These are phyloP conservation scores for Horisme vitalbata DNA, from an alignment of 2,888 invertebrate species.

Conservation along the genomic window DNA sequence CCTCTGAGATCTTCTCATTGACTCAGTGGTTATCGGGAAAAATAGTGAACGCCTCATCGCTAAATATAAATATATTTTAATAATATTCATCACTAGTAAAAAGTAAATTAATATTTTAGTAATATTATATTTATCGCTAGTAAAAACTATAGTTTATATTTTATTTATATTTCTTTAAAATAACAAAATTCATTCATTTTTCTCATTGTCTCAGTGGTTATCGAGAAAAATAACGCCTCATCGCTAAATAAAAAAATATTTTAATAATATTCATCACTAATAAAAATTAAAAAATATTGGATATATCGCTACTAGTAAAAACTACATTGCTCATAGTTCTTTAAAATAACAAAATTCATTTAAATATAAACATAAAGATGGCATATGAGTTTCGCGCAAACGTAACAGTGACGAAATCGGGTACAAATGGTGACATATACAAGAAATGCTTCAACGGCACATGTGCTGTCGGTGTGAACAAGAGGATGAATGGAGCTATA, in stretches of 20 bases:
- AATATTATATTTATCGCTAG: too few relatives aligned
- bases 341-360: too few relatives aligned
- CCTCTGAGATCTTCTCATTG: constrained; percentile 26
- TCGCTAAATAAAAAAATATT: too few relatives aligned
- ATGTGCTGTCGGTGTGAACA: constrained; percentile 56
- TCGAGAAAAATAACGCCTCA: constrained; percentile 26
- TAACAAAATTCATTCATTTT: constrained; percentile 36
- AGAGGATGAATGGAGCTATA: constrained; percentile 54
- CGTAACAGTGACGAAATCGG: constrained; percentile 60
- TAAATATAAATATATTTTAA: too few relatives aligned
- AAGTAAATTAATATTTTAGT: too few relatives aligned
- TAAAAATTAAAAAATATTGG: background rate
- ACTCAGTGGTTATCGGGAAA: constrained; percentile 38
- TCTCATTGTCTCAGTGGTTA: constrained; percentile 36
- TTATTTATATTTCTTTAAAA: constrained; percentile 1
- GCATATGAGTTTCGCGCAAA: constrained; percentile 57
- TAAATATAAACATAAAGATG: too few relatives aligned
- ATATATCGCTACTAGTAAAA: too few relatives aligned
- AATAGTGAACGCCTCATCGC: constrained; percentile 9
- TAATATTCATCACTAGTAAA: too few relatives aligned
- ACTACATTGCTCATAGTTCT: too few relatives aligned
- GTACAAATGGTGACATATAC: constrained; percentile 55
- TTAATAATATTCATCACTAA: constrained; percentile 18
- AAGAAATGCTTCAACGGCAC: constrained; percentile 60
- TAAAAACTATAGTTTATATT: too few relatives aligned